Percentiles rank a stretch among this genome's conserved stretches.
These are phyloP conservation scores for Drosophila willistoni DNA, from an alignment of 1,140 invertebrate species.

Conservation along the genomic window DNA sequence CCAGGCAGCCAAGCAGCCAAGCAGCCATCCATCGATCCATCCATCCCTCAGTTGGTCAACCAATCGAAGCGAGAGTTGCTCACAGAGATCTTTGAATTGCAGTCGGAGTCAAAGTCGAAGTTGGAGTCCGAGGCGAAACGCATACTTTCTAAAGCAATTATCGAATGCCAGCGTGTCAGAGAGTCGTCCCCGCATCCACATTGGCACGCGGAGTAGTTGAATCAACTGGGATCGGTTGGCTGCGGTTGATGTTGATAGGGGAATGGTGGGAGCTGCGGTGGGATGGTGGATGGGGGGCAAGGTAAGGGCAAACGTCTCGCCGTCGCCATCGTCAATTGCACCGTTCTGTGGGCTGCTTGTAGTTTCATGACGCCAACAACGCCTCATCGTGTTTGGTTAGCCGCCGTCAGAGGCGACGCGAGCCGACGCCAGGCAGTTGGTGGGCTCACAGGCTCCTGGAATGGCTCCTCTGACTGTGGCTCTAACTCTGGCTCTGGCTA, in stretches of 20 bases:
- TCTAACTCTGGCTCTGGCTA: neutral
- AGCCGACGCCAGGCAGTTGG: constrained; percentile 16
- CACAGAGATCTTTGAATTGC: neutral
- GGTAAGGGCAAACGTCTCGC: constrained; percentile 31
- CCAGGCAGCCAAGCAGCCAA: neutral
- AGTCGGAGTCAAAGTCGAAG: neutral
- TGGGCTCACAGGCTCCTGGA: constrained; percentile 12
- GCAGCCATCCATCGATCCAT: neutral
- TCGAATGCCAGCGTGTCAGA: constrained; percentile 76
- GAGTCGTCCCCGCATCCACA: neutral
- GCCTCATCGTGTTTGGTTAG: constrained; percentile 80
- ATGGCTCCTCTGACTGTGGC: constrained; percentile 6
- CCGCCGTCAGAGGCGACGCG: constrained; percentile 76
- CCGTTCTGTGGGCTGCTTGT: constrained; percentile 57
- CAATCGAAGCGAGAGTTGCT: constrained; percentile 55
- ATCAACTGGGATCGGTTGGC: no score
- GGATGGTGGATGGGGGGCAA: neutral
- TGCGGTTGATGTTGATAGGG: no score
- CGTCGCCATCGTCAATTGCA: constrained; percentile 61
- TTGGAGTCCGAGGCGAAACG: constrained; percentile 34
- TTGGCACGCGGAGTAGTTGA: no score
- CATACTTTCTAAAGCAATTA: constrained; percentile 82
- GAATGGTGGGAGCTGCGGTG: no score
- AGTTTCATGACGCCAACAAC: constrained; percentile 78
- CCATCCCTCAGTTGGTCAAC: constrained; percentile 24